Base-by-base conservation (phyloP, 2,888 invertebrate species). In the Venusia cambrica region DNA sequence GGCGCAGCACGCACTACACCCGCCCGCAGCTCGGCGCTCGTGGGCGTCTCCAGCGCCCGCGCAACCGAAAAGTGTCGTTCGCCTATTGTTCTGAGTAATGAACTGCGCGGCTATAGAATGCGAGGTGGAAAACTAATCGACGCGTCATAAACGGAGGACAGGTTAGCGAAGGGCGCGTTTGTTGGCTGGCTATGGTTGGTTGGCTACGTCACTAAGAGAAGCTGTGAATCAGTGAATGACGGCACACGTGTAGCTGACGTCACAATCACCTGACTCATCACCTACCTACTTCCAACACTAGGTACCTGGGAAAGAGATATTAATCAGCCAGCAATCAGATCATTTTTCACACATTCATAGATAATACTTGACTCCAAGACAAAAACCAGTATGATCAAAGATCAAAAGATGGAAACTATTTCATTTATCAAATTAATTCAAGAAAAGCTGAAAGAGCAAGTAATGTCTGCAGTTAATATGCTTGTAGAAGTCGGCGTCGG, bases 241-340 rank as follows among this genome's bases (percentile, higher is more conserved):
- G 46, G 59, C 62, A 71, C 77, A 73, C 73, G 77, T 71, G 73
- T 65, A 56, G 59, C 54, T 83, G 77, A 83, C 84, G 83, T 80
- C 59, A 73, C 61, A 24, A 35, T 50, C 62, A 73, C 71, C 73
- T 81, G 76, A 79, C 72, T 81, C 81, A 80, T 70, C 68, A 61
- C 48, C 38, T 56, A 57, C 41, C 38, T 48, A 38, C 37, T 52
- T 48, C 45, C 50, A 49, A 42, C 54, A 51, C n/a, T n/a, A n/a
- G n/a, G n/a, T n/a, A 61, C 54, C 62, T 61, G 57, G 62, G 58
- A 58, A 57, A 59, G 38, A 51, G 48, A 52, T 39, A 47, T 43
- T 45, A 41, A 27, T 37, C 21, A n/a, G n/a, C n/a, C n/a, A n/a
- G 45, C 22, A 27, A 26, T 29, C 24, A 25, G 27, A 18, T 24